A percentile compares a stretch with the other conserved stretches of the same genome.
Evolutionary conservation across 2,888 invertebrate genomes (phyloP).

Genomic region (Acleris sparsana): DNA sequence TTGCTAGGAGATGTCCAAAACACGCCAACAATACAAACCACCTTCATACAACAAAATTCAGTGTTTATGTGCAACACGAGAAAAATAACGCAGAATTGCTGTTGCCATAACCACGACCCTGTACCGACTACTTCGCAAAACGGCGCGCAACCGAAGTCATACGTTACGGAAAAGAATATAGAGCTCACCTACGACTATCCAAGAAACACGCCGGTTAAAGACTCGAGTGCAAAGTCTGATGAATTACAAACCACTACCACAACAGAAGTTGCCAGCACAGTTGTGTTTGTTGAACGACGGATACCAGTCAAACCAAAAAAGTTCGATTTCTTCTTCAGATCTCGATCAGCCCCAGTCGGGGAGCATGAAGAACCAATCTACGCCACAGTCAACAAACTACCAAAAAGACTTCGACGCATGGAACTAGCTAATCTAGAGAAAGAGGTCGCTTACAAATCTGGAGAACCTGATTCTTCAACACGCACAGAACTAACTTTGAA

Average conservation of each 20-base stretch:
- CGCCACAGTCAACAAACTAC: constrained; percentile 79
- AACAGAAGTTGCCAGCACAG: constrained; percentile 80
- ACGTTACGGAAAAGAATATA: constrained; percentile 80
- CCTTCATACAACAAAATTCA: constrained; percentile 77
- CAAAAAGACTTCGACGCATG: constrained; percentile 76
- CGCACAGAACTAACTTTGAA: constrained; percentile 71
- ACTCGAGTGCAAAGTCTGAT: constrained; percentile 60
- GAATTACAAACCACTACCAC: constrained; percentile 72
- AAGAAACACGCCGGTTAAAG: constrained; percentile 66
- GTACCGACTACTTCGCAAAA: constrained; percentile 46
- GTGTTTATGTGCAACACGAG: constrained; percentile 79
- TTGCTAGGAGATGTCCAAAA: constrained; percentile 87
- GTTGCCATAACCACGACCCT: constrained; percentile 66
- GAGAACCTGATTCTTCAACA: constrained; percentile 71
- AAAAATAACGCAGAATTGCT: constrained; percentile 71
- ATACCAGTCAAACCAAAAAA: constrained; percentile 76
- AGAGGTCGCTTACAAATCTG: constrained; percentile 74
- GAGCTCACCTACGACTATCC: constrained; percentile 80
- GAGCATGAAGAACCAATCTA: constrained; percentile 79
- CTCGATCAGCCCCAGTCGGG: constrained; percentile 79
- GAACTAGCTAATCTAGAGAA: constrained; percentile 77
- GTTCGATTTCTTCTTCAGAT: constrained; percentile 78
- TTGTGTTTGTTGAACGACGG: constrained; percentile 77
- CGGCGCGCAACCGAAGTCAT: constrained; percentile 62
- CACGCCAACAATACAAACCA: constrained; percentile 69